Evolutionary conservation across 2,113 vertebrate genomes (phyloP).

Genomic region (Engystomops pustulosus): DNA sequence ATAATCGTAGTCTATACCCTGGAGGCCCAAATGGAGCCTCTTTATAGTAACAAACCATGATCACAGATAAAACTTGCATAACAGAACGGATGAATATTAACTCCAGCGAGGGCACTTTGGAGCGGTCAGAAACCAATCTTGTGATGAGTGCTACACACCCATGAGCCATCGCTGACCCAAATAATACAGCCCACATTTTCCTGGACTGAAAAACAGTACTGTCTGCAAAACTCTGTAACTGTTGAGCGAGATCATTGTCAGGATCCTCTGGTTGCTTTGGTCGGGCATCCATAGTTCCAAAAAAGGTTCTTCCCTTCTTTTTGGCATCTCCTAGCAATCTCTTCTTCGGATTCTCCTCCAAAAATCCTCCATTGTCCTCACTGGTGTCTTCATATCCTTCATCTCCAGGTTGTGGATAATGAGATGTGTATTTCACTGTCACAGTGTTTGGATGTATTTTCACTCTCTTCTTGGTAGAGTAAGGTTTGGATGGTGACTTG

Average conservation of each 20-base stretch:
- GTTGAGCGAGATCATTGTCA: conserved; percentile 74
- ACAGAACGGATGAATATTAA: conserved; percentile 96
- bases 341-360: conserved; percentile 86
- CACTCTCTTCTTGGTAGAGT: conserved; percentile 90
- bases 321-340: conserved; percentile 79
- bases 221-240: conserved; percentile 83
- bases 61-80: conserved; percentile 89
- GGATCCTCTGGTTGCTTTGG: conserved; percentile 72
- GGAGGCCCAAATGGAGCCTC: conserved; percentile 94
- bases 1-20: conserved; percentile 89
- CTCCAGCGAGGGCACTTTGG: conserved; percentile 96
- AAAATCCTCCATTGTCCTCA: conserved; percentile 84
- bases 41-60: conserved; percentile 89
- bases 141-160: conserved; percentile 96
- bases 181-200: conserved; percentile 91
- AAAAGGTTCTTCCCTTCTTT: conserved; percentile 83
- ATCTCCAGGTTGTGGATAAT: conserved; percentile 93
- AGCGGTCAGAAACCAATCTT: conserved; percentile 89
- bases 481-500: conserved; percentile 76
- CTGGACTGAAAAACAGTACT: conserved; percentile 84
- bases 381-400: conserved; percentile 86
- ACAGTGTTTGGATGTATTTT: conserved; percentile 96
- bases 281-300: conserved; percentile 84
- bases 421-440: conserved; percentile 93
- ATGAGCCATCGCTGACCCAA: conserved; percentile 91